These are phyloP conservation scores for Mobula hypostoma DNA, from an alignment of 2,113 vertebrate species.

Conservation along the genomic window DNA sequence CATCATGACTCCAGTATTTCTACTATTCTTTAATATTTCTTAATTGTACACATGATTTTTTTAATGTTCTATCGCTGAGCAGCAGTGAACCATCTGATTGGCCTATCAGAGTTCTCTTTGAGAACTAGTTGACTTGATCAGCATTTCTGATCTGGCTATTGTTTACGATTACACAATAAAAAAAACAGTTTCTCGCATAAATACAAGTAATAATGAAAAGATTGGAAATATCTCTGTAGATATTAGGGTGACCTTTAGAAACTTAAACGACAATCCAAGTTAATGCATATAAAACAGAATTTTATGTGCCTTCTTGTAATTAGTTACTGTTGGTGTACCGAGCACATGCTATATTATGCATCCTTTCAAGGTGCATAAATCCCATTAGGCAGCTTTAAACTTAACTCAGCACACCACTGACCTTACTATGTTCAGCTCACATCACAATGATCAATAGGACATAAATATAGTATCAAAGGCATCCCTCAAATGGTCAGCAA, in stretches of 20 bases:
- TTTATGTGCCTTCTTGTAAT: neutral
- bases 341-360: neutral
- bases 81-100: no score
- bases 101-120: no score
- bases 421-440: neutral
- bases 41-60: no score
- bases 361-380: conserved; percentile 1
- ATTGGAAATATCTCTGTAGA: neutral
- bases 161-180: no score
- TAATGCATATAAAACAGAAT: neutral
- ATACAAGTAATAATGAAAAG: neutral
- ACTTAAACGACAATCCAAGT: neutral
- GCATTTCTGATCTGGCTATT: no score
- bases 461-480: neutral
- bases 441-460: neutral
- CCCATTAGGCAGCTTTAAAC: neutral
- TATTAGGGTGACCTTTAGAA: neutral
- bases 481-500: neutral
- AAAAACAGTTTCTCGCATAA: neutral
- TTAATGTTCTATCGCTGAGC: no score
- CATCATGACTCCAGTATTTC: no score
- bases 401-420: neutral
- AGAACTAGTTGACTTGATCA: no score
- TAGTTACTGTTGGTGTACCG: neutral
- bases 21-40: no score